Base-by-base conservation (phyloP, 2,113 vertebrate species). In the Lathamus discolor region DNA sequence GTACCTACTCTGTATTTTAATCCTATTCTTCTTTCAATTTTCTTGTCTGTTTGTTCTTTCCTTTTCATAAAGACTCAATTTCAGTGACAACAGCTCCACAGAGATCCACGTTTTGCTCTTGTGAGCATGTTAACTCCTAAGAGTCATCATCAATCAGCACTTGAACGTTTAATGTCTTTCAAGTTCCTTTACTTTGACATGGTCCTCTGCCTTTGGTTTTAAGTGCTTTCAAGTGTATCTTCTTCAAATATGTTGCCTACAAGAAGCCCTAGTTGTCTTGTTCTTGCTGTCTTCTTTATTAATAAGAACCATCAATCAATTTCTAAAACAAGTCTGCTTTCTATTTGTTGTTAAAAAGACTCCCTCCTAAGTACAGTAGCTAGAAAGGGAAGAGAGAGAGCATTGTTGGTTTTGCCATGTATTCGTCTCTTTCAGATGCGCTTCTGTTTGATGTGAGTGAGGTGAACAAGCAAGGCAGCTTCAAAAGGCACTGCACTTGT, bases 391-490 rank as follows among this genome's bases (percentile, higher is more conserved):
- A 94, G 43, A 67, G 70, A 73, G 64, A 77, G 49, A 72, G 72
- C 72, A 62, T 19, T 96, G 79, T 63, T 88, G 80, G 86, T 85
- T 93, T 85, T 80, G 52, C 80, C 54, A 28, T 27, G 74, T 41
- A 87, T 70, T 94, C 73, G 29, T 89, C 87, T 93, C 81, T 93
- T 87, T 95, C 75, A 95, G 88, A 95, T 73, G 51, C 35, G 52
- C 18, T 64, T 75, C 86, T 92, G 68, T 97, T 97, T 95, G 95
- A 97, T 97, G 82, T 74, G 80, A 95, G 83, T 54, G 72, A 95
- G 83, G 85, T 95, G 94, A 94, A 89, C 61, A 73, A 88, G 88
- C 64, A 75, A 57, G 28, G 31, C 88, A 78, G 51, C 92, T 97
- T 97, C 97, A 97, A 97, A 97, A 94, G 73, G 68, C 78, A 31